Evolutionary conservation across 2,113 vertebrate genomes (phyloP).

Genomic region (Chrysemys picta): DNA sequence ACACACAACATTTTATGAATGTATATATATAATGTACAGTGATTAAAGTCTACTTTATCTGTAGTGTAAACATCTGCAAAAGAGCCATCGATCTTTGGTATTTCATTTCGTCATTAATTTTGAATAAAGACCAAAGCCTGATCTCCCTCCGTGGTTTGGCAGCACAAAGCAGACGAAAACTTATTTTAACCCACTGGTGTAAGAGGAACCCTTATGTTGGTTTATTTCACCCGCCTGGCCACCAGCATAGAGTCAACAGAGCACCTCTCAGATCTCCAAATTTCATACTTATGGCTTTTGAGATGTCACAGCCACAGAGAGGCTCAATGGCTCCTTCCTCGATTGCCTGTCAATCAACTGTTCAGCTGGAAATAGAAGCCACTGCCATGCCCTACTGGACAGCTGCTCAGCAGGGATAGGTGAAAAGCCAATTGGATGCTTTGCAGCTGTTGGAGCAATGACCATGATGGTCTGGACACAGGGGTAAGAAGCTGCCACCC

Average conservation of each 20-base stretch:
- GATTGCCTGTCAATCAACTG: not conserved
- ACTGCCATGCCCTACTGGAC: constrained; percentile 41
- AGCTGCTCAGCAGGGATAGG: constrained; percentile 17
- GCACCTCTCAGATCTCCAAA: not conserved
- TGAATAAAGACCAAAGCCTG: not conserved
- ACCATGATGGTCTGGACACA: not conserved
- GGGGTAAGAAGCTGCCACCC: not conserved
- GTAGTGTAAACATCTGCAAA: not conserved
- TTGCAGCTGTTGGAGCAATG: constrained; percentile 38
- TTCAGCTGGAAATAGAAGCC: constrained; percentile 10
- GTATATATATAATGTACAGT: not conserved
- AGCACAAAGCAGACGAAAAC: not conserved
- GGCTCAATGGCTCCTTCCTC: not conserved
- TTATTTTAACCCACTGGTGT: not conserved
- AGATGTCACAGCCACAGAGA: not conserved
- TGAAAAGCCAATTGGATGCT: not conserved
- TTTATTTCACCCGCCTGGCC: not conserved
- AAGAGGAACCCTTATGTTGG: not conserved
- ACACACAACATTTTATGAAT: not conserved
- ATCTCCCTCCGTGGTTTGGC: not conserved
- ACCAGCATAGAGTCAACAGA: not conserved
- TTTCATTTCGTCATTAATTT: not conserved
- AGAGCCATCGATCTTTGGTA: not conserved
- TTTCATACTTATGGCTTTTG: not conserved
- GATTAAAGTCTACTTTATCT: not conserved